Conservation (phyloP, 2,113 vertebrate species). For the Saccopteryx leptura region DNA sequence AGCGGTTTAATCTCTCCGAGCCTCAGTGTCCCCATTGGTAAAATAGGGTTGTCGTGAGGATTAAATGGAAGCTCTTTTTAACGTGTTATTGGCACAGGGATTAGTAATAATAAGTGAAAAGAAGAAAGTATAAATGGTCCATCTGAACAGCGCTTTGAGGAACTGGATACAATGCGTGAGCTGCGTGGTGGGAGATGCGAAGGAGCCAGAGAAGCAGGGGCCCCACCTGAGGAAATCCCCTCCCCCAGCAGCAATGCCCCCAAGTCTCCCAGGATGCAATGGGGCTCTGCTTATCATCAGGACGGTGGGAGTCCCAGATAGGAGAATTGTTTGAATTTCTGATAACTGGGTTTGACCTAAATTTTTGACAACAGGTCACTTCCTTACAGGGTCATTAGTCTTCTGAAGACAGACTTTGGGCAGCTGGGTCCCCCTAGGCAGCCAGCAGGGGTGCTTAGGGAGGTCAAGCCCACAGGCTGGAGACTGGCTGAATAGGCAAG, state of each 20-base stretch:
- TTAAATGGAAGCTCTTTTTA: neutral
- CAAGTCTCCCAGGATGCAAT: neutral
- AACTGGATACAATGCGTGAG: neutral
- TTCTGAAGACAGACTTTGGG: slow-evolving; percentile 58
- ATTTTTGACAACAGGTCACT: slow-evolving; percentile 61
- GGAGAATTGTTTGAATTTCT: slow-evolving; percentile 19
- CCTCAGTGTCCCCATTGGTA: neutral
- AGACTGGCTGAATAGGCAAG: neutral
- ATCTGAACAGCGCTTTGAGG: neutral
- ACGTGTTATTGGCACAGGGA: neutral
- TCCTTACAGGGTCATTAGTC: slow-evolving; percentile 54
- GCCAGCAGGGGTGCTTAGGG: slow-evolving; percentile 1
- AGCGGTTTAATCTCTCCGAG: neutral
- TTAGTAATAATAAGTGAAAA: neutral
- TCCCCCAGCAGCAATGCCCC: neutral
- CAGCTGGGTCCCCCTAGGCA: slow-evolving; percentile 59
- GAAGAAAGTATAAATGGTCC: neutral
- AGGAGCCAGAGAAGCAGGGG: neutral
- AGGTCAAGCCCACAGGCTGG: neutral
- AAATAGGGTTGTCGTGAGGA: neutral
- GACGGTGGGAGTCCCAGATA: neutral
- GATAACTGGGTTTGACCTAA: slow-evolving; percentile 58
- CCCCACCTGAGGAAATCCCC: neutral
- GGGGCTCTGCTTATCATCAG: neutral
- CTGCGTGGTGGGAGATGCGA: neutral